phyloP scores from a whole-genome alignment of 1,140 invertebrate species.

The Platyura marginata region DNA sequence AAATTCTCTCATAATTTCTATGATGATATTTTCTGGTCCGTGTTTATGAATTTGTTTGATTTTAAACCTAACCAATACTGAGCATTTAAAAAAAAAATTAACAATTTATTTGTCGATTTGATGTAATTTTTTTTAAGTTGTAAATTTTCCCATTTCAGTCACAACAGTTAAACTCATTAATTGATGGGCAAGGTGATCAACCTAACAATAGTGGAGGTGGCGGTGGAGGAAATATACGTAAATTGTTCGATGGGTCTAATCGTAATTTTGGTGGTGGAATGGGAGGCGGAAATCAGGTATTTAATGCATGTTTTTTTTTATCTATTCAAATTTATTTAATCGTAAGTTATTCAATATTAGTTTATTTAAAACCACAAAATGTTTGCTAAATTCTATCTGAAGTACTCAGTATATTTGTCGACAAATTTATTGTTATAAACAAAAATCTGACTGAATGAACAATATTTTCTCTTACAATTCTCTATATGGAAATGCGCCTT shows the following conservation, averaged over 20 bases:
- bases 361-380: too few relatives aligned
- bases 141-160: background rate
- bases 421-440: too few relatives aligned
- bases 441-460: too few relatives aligned
- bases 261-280: background rate
- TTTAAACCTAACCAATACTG: conserved; percentile 1
- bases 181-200: background rate
- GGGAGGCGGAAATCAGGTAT: background rate
- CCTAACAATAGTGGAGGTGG: background rate
- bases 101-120: background rate
- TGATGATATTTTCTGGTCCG: conserved; percentile 1
- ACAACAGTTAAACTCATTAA: background rate
- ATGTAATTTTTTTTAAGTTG: background rate
- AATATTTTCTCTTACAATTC: too few relatives aligned
- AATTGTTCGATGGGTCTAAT: background rate
- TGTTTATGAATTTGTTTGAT: conserved; percentile 1
- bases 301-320: background rate
- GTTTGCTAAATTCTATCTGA: too few relatives aligned
- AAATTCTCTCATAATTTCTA: background rate
- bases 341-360: too few relatives aligned
- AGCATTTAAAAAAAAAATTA: background rate
- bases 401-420: too few relatives aligned
- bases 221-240: background rate
- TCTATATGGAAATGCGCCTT: too few relatives aligned
- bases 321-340: too few relatives aligned